phyloP scores from a whole-genome alignment of 1,140 invertebrate genomes.

The Pteromalus puparum region DNA sequence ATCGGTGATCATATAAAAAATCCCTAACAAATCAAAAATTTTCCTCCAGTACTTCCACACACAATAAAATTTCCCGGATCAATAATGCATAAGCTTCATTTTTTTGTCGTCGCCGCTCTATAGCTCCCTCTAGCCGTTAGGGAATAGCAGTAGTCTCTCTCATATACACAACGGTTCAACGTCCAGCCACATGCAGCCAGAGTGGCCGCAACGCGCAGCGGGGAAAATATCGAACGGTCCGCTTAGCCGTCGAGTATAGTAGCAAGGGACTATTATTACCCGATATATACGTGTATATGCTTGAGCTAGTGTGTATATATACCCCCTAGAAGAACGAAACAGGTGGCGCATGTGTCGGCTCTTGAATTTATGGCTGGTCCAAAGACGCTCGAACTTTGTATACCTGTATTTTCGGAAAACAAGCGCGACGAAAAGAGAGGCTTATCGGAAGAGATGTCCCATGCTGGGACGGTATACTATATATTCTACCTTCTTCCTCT shows the following conservation, averaged over 20 bases:
- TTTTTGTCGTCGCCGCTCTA: neutral
- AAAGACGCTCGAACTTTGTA: too few species aligned
- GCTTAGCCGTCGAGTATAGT: neutral
- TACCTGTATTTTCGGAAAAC: slow-evolving; percentile 3
- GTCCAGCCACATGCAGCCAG: slow-evolving; percentile 10
- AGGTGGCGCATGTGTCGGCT: neutral
- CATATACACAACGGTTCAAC: slow-evolving; percentile 11
- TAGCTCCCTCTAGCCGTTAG: neutral
- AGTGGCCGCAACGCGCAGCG: neutral
- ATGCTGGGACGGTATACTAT: neutral
- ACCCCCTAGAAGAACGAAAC: neutral
- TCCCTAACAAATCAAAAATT: neutral
- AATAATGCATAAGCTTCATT: slow-evolving; percentile 12
- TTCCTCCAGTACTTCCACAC: neutral
- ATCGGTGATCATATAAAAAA: too few species aligned
- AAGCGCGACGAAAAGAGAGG: slow-evolving; percentile 14
- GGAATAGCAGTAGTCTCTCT: neutral
- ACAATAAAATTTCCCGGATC: slow-evolving; percentile 12
- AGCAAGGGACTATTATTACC: slow-evolving; percentile 30
- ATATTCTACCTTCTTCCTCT: neutral
- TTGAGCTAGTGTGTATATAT: neutral
- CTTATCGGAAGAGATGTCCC: neutral
- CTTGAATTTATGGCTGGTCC: slow-evolving; percentile 17
- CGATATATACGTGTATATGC: neutral
- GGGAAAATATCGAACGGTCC: slow-evolving; percentile 27